Percentiles rank a stretch among this genome's conserved stretches.
phyloP scores from a whole-genome alignment of 2,797 vertebrate genomes.

The Sebastes matsubarae region DNA sequence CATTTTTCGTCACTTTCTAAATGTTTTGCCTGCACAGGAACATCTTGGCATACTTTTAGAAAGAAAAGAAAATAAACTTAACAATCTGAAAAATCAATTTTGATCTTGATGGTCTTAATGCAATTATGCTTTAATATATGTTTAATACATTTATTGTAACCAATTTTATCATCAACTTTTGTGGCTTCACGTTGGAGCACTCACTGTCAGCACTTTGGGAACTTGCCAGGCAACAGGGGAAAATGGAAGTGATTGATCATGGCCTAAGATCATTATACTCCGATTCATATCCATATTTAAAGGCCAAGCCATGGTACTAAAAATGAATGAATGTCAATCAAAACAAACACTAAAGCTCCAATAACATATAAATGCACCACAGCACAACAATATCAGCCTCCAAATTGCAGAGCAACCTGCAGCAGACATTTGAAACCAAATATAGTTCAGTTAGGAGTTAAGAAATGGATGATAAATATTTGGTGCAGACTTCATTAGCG shows the following conservation, averaged over 20 bases:
- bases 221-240: not conserved
- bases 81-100: not conserved
- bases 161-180: not conserved
- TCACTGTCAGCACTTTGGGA: not conserved
- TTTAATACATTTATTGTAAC: not conserved
- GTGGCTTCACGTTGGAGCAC: not conserved
- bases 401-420: not conserved
- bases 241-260: not conserved
- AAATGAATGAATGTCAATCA: not conserved
- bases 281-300: not conserved
- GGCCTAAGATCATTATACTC: not conserved
- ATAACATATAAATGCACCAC: not conserved
- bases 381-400: not conserved
- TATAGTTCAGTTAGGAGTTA: not conserved
- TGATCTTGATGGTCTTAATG: not conserved
- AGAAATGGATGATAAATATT: not conserved
- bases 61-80: not conserved
- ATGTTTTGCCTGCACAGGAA: not conserved
- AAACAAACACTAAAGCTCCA: not conserved
- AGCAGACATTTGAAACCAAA: not conserved
- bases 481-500: not conserved
- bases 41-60: not conserved
- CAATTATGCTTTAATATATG: not conserved
- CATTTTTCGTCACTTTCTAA: not conserved
- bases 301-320: not conserved